Evolutionary conservation across 2,113 vertebrate species (phyloP).

Genomic region (Typhlomys cinereus): DNA sequence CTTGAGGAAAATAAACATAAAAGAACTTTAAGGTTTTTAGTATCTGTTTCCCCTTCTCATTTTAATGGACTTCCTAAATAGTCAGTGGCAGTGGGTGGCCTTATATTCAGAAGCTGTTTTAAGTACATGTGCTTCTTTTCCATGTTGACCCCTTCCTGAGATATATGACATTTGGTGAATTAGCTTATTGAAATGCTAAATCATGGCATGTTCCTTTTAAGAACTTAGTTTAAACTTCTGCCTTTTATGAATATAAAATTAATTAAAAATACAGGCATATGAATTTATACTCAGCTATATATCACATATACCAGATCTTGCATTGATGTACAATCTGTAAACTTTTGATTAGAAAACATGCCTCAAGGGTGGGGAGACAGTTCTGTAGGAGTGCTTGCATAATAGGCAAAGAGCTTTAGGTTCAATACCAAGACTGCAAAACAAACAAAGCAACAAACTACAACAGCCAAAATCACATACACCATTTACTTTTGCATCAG

Average conservation of each 20-base stretch:
- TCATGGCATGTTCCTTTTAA: slow-evolving; percentile 39
- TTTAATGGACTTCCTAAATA: slow-evolving; percentile 72
- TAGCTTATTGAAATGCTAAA: slow-evolving; percentile 42
- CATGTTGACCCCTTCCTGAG: slow-evolving; percentile 33
- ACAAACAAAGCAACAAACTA: not conserved
- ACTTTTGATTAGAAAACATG: slow-evolving; percentile 10
- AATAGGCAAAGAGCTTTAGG: too few species aligned
- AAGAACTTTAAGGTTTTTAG: slow-evolving; percentile 78
- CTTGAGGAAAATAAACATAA: slow-evolving; percentile 71
- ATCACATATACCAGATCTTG: not conserved
- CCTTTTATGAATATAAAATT: slow-evolving; percentile 44
- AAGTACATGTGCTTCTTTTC: slow-evolving; percentile 52
- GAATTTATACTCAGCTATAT: not conserved
- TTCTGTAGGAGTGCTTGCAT: not conserved
- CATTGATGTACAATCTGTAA: not conserved
- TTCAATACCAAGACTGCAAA: not conserved
- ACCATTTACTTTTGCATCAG: not conserved
- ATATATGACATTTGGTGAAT: not conserved
- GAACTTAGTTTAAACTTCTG: slow-evolving; percentile 40
- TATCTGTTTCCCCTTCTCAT: slow-evolving; percentile 71
- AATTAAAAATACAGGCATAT: slow-evolving; percentile 17
- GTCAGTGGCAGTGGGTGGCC: slow-evolving; percentile 58
- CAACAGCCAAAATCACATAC: not conserved
- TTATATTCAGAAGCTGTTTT: slow-evolving; percentile 61
- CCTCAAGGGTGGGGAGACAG: not conserved